Conservation (phyloP, 2,113 vertebrate genomes). For the Oreocharis arfaki region DNA sequence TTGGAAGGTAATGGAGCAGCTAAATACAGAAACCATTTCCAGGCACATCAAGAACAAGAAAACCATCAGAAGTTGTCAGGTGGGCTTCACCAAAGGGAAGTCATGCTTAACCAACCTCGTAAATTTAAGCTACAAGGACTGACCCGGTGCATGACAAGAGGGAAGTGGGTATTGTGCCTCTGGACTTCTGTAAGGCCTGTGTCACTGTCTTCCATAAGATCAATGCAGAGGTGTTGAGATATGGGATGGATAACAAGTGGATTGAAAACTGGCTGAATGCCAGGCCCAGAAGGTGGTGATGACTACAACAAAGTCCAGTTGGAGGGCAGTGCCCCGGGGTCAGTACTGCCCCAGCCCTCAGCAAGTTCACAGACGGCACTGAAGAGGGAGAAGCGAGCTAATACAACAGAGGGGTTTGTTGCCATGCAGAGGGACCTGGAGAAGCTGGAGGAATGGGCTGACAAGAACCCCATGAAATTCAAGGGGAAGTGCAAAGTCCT, state of each 20-base stretch:
- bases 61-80: not conserved
- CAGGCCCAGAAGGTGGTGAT: not conserved
- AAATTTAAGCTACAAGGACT: not conserved
- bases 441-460: not conserved
- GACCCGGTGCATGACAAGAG: not conserved
- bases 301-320: fast-evolving
- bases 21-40: not conserved
- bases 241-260: not conserved
- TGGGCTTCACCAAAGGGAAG: not conserved
- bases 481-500: not conserved
- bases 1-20: not conserved
- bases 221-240: too few species aligned
- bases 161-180: too few species aligned
- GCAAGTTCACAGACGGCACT: not conserved
- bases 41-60: not conserved
- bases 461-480: not conserved
- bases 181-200: not conserved
- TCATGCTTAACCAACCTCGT: not conserved
- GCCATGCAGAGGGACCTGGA: not conserved
- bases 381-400: not conserved
- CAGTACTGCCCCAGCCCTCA: not conserved
- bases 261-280: not conserved
- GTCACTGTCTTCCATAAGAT: fast-evolving
- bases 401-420: not conserved
- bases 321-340: not conserved